Evolutionary conservation across 1,140 invertebrate species (phyloP).

Genomic region (Eubasilissa regina): DNA sequence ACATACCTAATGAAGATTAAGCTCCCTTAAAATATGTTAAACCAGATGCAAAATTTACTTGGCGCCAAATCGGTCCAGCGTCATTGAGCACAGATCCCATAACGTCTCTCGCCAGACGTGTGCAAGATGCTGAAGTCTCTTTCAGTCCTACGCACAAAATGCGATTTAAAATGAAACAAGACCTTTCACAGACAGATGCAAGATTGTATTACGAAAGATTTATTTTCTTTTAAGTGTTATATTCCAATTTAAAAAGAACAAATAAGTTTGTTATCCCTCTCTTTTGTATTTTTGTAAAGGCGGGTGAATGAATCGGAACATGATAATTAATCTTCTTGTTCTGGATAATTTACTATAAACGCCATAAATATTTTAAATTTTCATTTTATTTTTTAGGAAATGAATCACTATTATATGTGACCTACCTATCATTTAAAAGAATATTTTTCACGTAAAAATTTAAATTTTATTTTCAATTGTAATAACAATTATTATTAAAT

Average conservation of each 20-base stretch:
- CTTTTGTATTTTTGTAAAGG: neutral
- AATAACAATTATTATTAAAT: too few relatives aligned
- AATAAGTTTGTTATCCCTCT: conserved; percentile 31
- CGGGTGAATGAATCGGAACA: conserved; percentile 25
- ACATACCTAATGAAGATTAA: conserved; percentile 6
- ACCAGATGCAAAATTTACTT: conserved; percentile 40
- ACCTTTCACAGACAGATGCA: conserved; percentile 7
- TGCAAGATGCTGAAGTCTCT: neutral
- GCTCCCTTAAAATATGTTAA: conserved; percentile 25
- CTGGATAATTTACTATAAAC: conserved; percentile 33
- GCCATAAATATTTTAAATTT: conserved; percentile 29
- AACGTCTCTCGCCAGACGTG: neutral
- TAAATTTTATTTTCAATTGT: too few relatives aligned
- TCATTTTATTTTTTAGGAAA: conserved; percentile 17
- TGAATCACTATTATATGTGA: conserved; percentile 24
- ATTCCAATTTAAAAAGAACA: conserved; percentile 44
- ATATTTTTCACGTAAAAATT: too few relatives aligned
- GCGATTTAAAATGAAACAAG: conserved; percentile 7
- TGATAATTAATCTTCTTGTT: conserved; percentile 37
- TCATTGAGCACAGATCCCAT: conserved; percentile 10
- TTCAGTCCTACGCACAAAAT: neutral
- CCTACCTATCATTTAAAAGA: neutral
- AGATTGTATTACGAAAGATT: conserved; percentile 23
- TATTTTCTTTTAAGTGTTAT: conserved; percentile 43
- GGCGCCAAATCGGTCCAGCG: conserved; percentile 32